Evolutionary conservation across 2,113 vertebrate genomes (phyloP).

Genomic region (Corythaixoides concolor): DNA sequence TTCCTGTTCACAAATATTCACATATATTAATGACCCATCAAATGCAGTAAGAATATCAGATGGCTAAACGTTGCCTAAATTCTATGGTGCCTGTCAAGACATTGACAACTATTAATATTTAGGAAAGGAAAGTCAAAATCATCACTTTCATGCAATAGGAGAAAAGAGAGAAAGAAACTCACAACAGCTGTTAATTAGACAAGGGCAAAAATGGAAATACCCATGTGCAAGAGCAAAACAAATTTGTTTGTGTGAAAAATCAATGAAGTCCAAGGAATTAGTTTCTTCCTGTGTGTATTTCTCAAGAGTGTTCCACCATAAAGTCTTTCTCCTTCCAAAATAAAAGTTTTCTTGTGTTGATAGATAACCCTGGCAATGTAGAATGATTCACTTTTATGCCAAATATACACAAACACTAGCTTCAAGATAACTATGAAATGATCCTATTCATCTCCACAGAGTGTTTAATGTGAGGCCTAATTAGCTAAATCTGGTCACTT

Average conservation of each 20-base stretch:
- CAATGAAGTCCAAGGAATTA: neutral
- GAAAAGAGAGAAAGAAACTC: neutral
- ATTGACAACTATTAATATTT: neutral
- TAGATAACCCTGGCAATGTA: neutral
- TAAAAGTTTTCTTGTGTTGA: neutral
- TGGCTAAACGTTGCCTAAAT: neutral
- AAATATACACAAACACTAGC: neutral
- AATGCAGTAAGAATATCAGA: neutral
- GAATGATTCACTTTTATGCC: neutral
- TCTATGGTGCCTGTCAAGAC: neutral
- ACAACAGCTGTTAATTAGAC: neutral
- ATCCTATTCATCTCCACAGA: neutral
- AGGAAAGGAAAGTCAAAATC: neutral
- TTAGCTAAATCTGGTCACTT: neutral
- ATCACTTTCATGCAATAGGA: neutral
- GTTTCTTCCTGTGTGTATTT: neutral
- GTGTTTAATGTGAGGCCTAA: neutral
- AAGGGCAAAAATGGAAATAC: neutral
- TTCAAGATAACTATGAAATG: neutral
- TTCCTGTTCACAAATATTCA: neutral
- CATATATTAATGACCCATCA: neutral
- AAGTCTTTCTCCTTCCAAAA: neutral
- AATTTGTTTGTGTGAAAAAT: neutral
- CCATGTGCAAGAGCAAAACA: neutral
- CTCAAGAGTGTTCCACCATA: neutral